Percentiles rank a stretch among this genome's conserved stretches.
Evolutionary conservation across 35 echinoderm and acorn worm species (phyloP).

Genomic region (Lytechinus pictus): DNA sequence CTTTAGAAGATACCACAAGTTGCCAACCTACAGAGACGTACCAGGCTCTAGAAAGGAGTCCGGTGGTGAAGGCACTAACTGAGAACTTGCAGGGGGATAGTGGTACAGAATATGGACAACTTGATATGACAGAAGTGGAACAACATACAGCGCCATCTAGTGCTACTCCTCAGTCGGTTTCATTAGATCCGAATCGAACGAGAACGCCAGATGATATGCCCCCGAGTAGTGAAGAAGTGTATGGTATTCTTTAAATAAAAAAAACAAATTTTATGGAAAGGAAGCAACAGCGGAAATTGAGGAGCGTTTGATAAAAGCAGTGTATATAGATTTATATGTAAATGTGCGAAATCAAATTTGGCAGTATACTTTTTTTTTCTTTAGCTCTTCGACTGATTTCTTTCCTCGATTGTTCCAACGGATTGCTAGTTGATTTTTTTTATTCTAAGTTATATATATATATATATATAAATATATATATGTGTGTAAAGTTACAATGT

Average conservation of each 20-base stretch:
- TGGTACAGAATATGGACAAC: slow-evolving; percentile 8
- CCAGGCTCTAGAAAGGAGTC: neutral
- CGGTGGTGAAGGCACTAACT: neutral
- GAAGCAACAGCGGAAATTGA: no score
- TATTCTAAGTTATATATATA: no score
- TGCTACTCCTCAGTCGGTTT: neutral
- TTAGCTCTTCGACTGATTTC: no score
- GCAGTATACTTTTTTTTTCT: no score
- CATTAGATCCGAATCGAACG: neutral
- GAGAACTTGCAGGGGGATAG: neutral
- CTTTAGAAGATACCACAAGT: neutral
- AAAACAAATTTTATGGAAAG: no score
- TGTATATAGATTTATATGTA: no score
- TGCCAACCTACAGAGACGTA: neutral
- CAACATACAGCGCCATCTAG: neutral
- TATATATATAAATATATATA: no score
- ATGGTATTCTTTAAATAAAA: neutral
- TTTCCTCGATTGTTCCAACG: no score
- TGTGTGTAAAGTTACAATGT: no score
- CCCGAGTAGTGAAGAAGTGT: slow-evolving; percentile 38
- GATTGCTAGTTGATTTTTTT: no score
- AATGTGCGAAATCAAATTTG: no score
- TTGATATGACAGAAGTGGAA: neutral
- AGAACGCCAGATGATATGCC: slow-evolving; percentile 30
- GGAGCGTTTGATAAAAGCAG: no score